Evolutionary conservation across 2,888 invertebrate genomes (phyloP).

Genomic region (Frankliniella fusca): DNA sequence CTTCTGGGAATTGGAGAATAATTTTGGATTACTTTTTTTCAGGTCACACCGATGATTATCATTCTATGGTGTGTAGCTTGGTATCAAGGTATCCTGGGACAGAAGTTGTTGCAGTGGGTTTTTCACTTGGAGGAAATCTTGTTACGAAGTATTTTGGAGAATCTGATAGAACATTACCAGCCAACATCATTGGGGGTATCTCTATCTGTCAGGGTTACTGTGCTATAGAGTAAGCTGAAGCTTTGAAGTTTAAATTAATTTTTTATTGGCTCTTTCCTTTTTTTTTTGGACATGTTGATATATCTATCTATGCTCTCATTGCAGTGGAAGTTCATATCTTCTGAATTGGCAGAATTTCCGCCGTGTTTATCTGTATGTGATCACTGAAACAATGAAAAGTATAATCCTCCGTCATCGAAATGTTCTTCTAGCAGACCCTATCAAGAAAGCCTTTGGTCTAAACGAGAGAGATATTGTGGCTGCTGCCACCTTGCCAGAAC

Average conservation of each 20-base stretch:
- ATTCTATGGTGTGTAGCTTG: constrained; percentile 74
- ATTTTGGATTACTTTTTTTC: constrained; percentile 37
- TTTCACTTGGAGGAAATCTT: constrained; percentile 90
- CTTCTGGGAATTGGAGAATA: not conserved
- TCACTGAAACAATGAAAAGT: constrained; percentile 88
- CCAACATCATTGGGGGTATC: constrained; percentile 78
- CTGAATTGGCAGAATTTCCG: constrained; percentile 86
- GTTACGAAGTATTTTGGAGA: constrained; percentile 91
- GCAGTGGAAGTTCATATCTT: constrained; percentile 73
- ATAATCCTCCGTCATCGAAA: constrained; percentile 80
- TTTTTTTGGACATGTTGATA: not conserved
- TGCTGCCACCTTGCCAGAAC: constrained; percentile 79
- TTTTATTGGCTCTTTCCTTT: not conserved
- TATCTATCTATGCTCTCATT: constrained; percentile 42
- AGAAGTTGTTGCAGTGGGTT: constrained; percentile 79
- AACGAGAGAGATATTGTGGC: constrained; percentile 79
- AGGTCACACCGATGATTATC: constrained; percentile 88
- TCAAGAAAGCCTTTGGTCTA: constrained; percentile 62
- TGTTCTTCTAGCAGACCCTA: constrained; percentile 68
- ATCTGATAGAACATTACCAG: constrained; percentile 56
- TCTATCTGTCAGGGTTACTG: constrained; percentile 94
- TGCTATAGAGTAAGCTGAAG: constrained; percentile 73
- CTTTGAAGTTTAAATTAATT: not conserved
- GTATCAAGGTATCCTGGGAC: constrained; percentile 68
- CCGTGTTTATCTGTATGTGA: constrained; percentile 83